Conservation (phyloP, 2,113 vertebrate genomes). For the Morone chrysops region DNA sequence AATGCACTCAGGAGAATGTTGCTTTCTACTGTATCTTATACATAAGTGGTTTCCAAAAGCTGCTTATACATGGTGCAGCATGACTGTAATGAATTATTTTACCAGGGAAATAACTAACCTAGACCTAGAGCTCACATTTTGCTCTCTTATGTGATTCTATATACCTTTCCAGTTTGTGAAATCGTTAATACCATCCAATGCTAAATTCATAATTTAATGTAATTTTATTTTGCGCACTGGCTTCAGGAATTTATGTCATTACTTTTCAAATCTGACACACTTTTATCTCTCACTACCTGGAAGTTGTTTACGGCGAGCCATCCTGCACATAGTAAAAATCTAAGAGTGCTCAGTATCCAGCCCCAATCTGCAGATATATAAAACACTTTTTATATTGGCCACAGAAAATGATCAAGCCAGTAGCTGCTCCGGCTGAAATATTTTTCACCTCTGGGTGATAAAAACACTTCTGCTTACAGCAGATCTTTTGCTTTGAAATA, state of each 20-base stretch:
- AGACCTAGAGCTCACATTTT: neutral
- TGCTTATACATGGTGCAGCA: neutral
- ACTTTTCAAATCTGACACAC: constrained; percentile 3
- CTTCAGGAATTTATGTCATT: neutral
- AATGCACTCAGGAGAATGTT: neutral
- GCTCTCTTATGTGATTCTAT: neutral
- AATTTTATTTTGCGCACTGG: too few relatives aligned
- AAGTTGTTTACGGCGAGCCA: neutral
- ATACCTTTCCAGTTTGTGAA: neutral
- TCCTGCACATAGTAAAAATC: neutral
- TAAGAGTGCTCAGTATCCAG: neutral
- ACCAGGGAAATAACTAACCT: too few relatives aligned
- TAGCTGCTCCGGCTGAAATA: neutral
- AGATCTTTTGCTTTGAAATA: constrained; percentile 11
- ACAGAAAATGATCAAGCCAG: neutral
- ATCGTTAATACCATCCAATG: too few relatives aligned
- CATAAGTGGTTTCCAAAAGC: neutral
- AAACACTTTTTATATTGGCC: neutral
- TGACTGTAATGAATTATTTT: neutral
- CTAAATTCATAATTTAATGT: neutral
- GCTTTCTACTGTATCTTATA: neutral
- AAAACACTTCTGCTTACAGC: constrained; percentile 23
- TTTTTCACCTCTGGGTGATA: neutral
- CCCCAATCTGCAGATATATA: neutral
- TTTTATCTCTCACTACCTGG: constrained; percentile 15